Evolutionary conservation across 2,888 invertebrate species (phyloP), one percentile per base, ranked within the genome.

Genomic region (Junonia oenone): DNA sequence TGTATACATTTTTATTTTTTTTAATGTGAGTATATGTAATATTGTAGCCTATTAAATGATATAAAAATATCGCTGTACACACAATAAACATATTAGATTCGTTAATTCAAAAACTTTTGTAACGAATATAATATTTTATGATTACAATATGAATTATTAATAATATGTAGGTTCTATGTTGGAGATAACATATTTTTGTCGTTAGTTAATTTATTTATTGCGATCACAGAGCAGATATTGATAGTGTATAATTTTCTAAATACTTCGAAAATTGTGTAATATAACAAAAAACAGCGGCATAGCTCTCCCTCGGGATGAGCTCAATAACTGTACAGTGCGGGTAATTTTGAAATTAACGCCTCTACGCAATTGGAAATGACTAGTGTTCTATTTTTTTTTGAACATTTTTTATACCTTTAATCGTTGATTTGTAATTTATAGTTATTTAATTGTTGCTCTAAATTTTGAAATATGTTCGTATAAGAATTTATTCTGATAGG

Each of bases 141-240:
- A 6, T 29, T 9, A 29, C 9, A 29, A 29, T 6, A 29, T 8
- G 8, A 6, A 29, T 29, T 5, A 5, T 29, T 5, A 29, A 9
- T 29, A 29, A 26, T 26, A 17, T 11, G 11, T 19, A n/a, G n/a
- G n/a, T 26, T 22, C 26, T 6, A 26, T 43, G 43, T 43, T 26
- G 11, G 11, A 26, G 43, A 43, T 26, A 43, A 43, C 43, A 22
- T 22, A 5, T 43, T 51, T 56, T 48, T 45, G 55, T 49, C 31
- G 31, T 15, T 31, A 6, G 43, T 17, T 54, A 54, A 49, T 54
- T 54, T 54, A 54, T 54, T 54, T 48, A 54, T 49, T 19, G 13
- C 52, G 40, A 31, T 51, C 22, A 35, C 22, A 31, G 31, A 31
- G 17, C 48, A 6, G 9, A 26, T 19, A 11, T 31, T 43, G 48